Conservation (phyloP, 2,888 invertebrate genomes). For the Steromphala cineraria region DNA sequence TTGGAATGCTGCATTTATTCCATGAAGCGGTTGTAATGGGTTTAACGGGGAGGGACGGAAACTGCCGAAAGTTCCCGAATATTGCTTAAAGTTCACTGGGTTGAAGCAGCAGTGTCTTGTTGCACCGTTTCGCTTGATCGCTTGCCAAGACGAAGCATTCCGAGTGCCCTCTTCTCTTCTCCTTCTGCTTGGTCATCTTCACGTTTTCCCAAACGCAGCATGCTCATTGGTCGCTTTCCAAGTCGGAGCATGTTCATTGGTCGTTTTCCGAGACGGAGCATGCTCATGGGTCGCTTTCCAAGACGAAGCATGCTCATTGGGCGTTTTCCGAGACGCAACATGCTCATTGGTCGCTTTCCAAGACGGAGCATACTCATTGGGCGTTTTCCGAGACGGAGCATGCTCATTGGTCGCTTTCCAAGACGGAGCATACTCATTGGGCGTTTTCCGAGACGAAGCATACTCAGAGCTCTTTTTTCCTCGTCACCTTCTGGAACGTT, state of each 20-base stretch:
- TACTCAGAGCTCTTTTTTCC: conserved; percentile 57
- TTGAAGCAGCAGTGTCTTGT: neutral
- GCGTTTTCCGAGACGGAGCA: conserved; percentile 49
- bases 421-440: conserved; percentile 31
- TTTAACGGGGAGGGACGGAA: neutral
- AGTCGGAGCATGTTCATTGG: conserved; percentile 62
- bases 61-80: conserved; percentile 3
- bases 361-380: conserved; percentile 65
- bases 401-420: conserved; percentile 33
- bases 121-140: neutral
- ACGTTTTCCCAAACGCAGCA: conserved; percentile 59
- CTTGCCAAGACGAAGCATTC: conserved; percentile 23
- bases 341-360: conserved; percentile 65
- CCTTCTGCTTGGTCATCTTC: conserved; percentile 37
- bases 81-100: neutral
- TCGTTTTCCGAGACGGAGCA: conserved; percentile 49
- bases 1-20: neutral
- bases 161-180: conserved; percentile 42
- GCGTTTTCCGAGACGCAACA: conserved; percentile 62
- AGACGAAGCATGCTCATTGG: conserved; percentile 37
- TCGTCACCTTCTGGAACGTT: conserved; percentile 32
- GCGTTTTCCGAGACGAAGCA: conserved; percentile 58
- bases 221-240: conserved; percentile 63
- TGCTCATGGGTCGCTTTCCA: conserved; percentile 37
- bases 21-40: conserved; percentile 5